These are phyloP conservation scores for Takifugu bimaculatus DNA, from an alignment of 2,113 vertebrate genomes.

Conservation along the genomic window DNA sequence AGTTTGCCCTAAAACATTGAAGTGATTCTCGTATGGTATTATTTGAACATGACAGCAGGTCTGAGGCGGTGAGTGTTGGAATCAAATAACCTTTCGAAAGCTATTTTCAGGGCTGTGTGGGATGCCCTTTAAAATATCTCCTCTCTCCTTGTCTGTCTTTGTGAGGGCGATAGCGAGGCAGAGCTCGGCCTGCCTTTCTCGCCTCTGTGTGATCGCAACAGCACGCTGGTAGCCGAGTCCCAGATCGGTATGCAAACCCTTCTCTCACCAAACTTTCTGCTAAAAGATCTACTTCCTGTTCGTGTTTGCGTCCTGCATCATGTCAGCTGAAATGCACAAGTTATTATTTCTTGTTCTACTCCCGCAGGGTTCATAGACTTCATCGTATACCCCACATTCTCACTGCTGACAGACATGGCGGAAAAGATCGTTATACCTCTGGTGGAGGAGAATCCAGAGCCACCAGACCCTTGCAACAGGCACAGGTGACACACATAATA, in stretches of 20 bases:
- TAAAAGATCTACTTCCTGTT: not conserved
- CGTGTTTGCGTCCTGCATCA: not conserved
- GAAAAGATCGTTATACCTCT: constrained; percentile 88
- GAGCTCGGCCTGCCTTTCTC: constrained; percentile 87
- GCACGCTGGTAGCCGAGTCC: constrained; percentile 85
- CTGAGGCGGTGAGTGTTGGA: constrained; percentile 6
- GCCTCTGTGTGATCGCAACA: constrained; percentile 87
- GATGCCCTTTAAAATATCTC: constrained; percentile 55
- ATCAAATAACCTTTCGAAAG: constrained; percentile 31
- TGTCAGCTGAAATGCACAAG: not conserved
- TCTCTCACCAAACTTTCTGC: constrained; percentile 11
- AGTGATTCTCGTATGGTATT: not conserved
- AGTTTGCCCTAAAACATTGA: not conserved
- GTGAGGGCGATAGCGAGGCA: constrained; percentile 87
- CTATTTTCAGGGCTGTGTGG: constrained; percentile 46
- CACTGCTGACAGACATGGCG: constrained; percentile 88
- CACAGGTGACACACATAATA: constrained; percentile 59
- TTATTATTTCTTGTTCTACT: not conserved
- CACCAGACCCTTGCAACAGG: constrained; percentile 71
- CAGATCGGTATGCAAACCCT: constrained; percentile 80
- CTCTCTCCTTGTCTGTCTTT: constrained; percentile 55
- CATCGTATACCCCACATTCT: constrained; percentile 93
- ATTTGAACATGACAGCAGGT: constrained; percentile 4
- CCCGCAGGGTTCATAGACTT: constrained; percentile 90
- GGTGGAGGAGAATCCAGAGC: constrained; percentile 81